Evolutionary conservation across 2,888 invertebrate species (phyloP), one percentile per base, ranked within the genome.

Genomic region (Epiblema foenella): DNA sequence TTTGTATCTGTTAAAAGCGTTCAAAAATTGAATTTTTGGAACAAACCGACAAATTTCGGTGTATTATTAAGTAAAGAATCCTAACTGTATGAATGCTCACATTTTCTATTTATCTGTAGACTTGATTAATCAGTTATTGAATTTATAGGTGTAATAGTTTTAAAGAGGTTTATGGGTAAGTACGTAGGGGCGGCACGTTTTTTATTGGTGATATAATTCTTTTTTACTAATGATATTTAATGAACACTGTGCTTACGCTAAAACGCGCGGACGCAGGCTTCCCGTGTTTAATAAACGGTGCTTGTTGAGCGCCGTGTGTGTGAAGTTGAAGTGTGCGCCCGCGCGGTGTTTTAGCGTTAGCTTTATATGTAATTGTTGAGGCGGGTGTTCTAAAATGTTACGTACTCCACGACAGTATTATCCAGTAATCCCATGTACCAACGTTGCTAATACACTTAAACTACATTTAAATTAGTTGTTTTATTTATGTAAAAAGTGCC

Each of bases 361-460:
- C 33, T 2, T n/a, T 33, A 33, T 87, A 86, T 87, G 86, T 87
- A 86, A 76, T 70, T 76, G 80, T 82, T 75, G 74, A 68, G 70
- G 70, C 83, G 83, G 85, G 83, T 88, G 87, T 86, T 83, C 80
- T 78, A 81, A 74, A 74, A 79, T 79, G 81, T 83, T 82, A 82
- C 82, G 85, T 90, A 89, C 83, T 87, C 88, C 88, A 89, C 85
- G 81, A 85, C 93, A 93, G 93, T 93, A 93, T 93, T 93, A 93
- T 85, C 87, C 91, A 90, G 88, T 93, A 92, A 93, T 91, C 88
- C 91, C 87, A 90, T 93, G 93, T 93, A 93, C 93, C 93, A 92
- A 93, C 89, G 91, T 93, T 93, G 93, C 93, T 93, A 93, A 92
- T 93, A 93, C 91, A 93, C 93, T 91, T 90, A 92, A 33, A 88